Base-by-base conservation (phyloP, 2,797 vertebrate species). In the Tragopan temminckii region DNA sequence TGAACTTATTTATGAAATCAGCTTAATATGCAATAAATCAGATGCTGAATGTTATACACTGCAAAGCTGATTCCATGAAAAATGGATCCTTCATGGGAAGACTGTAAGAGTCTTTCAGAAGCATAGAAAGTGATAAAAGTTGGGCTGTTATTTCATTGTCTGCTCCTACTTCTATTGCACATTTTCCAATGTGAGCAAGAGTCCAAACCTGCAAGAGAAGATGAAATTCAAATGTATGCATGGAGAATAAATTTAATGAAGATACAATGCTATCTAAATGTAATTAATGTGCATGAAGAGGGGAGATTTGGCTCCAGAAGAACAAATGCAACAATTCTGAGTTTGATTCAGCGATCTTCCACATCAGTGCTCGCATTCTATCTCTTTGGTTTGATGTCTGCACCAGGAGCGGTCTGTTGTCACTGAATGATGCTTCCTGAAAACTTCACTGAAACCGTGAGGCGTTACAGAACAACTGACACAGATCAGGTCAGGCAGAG, bases 11-110 rank as follows among this genome's bases (percentile, higher is more conserved):
- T 78, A 57, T 10, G 72, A 69, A 86, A 81, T 15, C 35, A 52
- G 15, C 64, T 58, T 40, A 13, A 29, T 3, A 5, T 36, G 55
- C 55, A 68, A 66, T 19, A 87, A 74, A 75, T 21, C 13, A 8
- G 2, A 0, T 2, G 2, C 45, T 33, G 50, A 67, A 55, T 0
- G 1, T 46, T 38, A 19, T 6, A 8, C 27, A 11, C 29, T 71
- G 46, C 55, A 59, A 89, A 53, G 53, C 14, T 58, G 55, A 11
- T 7, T 53, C 61, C 27, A 43, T 35, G 43, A 27, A 43, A 69
- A 19, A 5, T 18, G 27, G 52, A 31, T 17, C 27, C 50, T 52
- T 29, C 50, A 29, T 29, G 50, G 17, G 25, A 52, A 29, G 27
- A 52, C 8, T 17, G 27, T 52, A 53, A 4, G 16, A 53, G 52